phyloP scores from a whole-genome alignment of 37 sponge, comb jelly and placozoan species.

The Oopsacas minuta region DNA sequence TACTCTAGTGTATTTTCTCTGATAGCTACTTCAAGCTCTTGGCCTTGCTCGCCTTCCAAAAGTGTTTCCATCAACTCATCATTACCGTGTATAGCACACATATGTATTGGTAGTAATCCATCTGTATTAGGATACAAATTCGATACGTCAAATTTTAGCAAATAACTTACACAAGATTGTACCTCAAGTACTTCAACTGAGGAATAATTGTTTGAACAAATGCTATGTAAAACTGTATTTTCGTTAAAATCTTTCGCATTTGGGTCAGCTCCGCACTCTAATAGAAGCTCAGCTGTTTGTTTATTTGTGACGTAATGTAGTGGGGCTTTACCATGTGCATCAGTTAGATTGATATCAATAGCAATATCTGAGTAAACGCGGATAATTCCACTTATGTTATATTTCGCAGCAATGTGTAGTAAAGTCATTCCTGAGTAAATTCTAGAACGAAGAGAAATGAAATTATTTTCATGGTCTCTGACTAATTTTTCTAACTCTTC shows the following conservation, averaged over 20 bases:
- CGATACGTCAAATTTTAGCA: not conserved
- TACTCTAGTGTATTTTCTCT: not conserved
- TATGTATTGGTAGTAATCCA: not conserved
- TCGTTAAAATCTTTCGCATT: not conserved
- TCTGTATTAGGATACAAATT: not conserved
- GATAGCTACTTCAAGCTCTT: not conserved
- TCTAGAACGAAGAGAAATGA: not conserved
- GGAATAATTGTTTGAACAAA: not conserved
- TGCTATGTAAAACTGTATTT: not conserved
- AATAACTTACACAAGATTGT: not conserved
- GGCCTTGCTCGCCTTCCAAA: not conserved
- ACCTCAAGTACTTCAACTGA: not conserved
- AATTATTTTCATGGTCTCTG: not conserved
- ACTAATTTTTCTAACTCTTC: not conserved
- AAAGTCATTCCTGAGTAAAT: not conserved
- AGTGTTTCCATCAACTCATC: not conserved
- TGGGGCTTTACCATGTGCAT: not conserved
- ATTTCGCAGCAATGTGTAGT: constrained; percentile 11
- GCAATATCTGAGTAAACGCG: not conserved
- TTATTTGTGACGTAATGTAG: not conserved
- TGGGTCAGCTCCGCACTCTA: not conserved
- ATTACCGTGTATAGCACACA: not conserved
- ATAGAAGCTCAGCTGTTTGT: not conserved
- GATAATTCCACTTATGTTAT: not conserved
- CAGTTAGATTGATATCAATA: not conserved